These are phyloP conservation scores for Prosopocoilus inquinatus DNA, from an alignment of 2,888 invertebrate species.

Conservation along the genomic window DNA sequence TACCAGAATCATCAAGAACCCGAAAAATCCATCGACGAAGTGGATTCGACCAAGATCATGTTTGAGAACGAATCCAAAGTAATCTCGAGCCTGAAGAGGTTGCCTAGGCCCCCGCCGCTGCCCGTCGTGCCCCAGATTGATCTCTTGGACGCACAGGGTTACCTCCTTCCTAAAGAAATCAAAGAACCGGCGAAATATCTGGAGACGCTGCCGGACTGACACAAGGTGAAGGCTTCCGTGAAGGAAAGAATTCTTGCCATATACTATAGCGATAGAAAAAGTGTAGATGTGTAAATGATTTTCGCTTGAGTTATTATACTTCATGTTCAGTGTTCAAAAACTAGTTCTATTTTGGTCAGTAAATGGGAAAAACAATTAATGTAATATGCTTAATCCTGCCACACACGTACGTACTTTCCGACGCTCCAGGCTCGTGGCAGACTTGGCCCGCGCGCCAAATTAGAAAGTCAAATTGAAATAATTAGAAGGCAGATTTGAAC, in stretches of 20 bases:
- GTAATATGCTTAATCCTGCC: no score
- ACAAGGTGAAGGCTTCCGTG: conserved; percentile 1
- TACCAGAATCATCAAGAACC: conserved; percentile 22
- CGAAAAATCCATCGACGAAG: conserved; percentile 6
- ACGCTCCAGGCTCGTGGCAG: no score
- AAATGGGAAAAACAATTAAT: no score
- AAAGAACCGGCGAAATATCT: conserved; percentile 47
- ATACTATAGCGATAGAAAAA: conserved; percentile 3
- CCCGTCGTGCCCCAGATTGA: conserved; percentile 47
- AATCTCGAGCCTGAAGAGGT: conserved; percentile 31
- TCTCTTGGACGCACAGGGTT: conserved; percentile 65
- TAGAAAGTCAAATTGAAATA: no score
- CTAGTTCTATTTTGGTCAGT: no score
- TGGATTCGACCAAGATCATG: conserved; percentile 20
- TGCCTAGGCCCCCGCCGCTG: conserved; percentile 58
- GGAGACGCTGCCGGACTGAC: conserved; percentile 45
- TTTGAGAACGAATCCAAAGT: conserved; percentile 32
- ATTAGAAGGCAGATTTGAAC: no score
- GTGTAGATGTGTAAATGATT: conserved; percentile 10
- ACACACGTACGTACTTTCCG: no score
- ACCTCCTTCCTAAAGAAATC: conserved; percentile 58
- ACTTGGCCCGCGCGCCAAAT: no score
- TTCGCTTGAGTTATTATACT: not conserved
- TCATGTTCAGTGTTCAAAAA: not conserved
- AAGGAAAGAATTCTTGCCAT: conserved; percentile 3